Percentiles rank a stretch among this genome's conserved stretches.
Evolutionary conservation across 2,888 invertebrate species (phyloP).

Genomic region (Nephrotoma appendiculata): DNA sequence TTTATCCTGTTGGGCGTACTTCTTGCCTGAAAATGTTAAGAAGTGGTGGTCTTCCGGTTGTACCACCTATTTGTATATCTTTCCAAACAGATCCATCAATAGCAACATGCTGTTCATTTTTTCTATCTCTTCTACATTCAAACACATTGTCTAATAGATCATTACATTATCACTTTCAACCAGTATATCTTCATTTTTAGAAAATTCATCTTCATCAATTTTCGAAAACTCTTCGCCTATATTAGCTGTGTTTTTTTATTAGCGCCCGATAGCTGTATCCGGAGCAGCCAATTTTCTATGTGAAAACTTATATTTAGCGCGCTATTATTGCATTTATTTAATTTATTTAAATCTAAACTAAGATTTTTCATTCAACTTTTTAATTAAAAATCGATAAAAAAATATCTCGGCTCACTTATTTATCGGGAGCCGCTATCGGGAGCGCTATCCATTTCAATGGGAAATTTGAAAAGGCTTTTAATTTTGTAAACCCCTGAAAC

Average conservation of each 20-base stretch:
- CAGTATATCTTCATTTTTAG: constrained; percentile 12
- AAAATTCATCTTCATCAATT: constrained; percentile 12
- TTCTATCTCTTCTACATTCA: constrained; percentile 10
- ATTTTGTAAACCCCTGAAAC: no score
- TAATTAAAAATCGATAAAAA: no score
- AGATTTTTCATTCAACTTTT: no score
- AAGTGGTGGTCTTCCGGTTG: constrained; percentile 10
- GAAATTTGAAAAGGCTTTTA: no score
- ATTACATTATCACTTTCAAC: constrained; percentile 10
- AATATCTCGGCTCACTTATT: no score
- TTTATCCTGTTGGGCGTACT: constrained; percentile 6
- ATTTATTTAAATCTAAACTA: no score
- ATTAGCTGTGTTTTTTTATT: constrained; percentile 10
- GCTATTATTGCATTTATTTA: no score
- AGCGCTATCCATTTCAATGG: no score
- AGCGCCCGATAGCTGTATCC: no score
- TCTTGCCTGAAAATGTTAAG: not conserved
- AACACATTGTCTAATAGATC: constrained; percentile 2
- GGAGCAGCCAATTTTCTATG: no score
- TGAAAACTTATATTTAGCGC: no score
- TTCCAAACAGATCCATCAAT: constrained; percentile 9
- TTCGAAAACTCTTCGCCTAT: constrained; percentile 11
- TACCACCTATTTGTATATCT: constrained; percentile 7
- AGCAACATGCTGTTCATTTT: constrained; percentile 10
- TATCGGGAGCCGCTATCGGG: no score